Evolutionary conservation across 1,140 invertebrate genomes (phyloP), one percentile per base, ranked within the genome.

Genomic region (Frieseomelitta varia): DNA sequence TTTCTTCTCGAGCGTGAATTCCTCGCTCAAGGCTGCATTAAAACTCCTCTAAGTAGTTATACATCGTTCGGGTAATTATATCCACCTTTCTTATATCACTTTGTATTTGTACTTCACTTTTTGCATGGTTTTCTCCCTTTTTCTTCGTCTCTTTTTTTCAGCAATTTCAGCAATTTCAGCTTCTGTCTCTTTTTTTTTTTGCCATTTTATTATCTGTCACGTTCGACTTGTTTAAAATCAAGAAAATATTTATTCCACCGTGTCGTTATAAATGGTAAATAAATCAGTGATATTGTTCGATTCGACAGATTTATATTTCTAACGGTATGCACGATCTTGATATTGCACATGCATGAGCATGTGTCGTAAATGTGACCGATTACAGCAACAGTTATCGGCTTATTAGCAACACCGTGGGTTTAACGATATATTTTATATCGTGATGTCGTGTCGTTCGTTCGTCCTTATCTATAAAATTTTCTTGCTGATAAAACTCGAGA

Each of bases 331-430:
- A 47, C 39, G 39, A 47, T 47, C 39, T 47, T 47, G 39, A 47
- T 47, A 47, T 47, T 47, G 39, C 39, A 47, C 39, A 47, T 47
- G 39, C 39, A 47, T 47, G 39, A 47, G 39, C 39, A 6, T 56
- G 77, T 56, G 77, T 79, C 77, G 67, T 79, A 79, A 79, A 79
- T 39, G 77, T 24, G n/a, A 2, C 74, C 55, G 74, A 76, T 76
- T 63, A 27, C 74, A 58, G 24, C 21, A 76, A 76, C 56, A 63
- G 74, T 61, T 76, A 76, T 78, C 75, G 51, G 58, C 77, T 79
- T 69, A 67, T 79, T 79, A 79, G 63, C 53, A 27, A 27, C 34
- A 68, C 67, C 77, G 53, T 47, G 24, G 53, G 77, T 68, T 65
- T 65, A 65, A 65, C 15, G 63, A 65, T 65, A 65, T 65, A 65